Percentiles rank a stretch among this genome's conserved stretches.
These are phyloP conservation scores for Himantopus leucocephalus DNA, from an alignment of 2,113 vertebrate genomes.

Conservation along the genomic window DNA sequence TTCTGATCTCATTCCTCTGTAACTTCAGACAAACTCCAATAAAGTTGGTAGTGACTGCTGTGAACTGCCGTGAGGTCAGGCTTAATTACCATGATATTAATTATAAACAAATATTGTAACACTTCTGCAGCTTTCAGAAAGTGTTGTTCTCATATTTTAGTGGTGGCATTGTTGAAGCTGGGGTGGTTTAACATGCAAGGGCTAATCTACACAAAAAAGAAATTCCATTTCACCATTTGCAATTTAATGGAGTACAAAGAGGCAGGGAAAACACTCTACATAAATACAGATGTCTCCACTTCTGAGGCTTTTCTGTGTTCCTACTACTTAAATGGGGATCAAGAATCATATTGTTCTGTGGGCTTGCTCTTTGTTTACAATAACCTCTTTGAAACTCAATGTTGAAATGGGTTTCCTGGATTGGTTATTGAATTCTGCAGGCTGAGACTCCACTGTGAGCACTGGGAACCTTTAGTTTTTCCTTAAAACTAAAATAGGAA, in stretches of 20 bases:
- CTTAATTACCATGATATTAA: neutral
- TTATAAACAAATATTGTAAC: conserved; percentile 27
- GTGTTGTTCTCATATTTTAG: neutral
- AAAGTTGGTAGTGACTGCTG: neutral
- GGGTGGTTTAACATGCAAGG: neutral
- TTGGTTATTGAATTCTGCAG: conserved; percentile 27
- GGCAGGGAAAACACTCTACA: conserved; percentile 15
- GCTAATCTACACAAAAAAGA: conserved; percentile 41
- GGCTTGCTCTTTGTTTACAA: conserved; percentile 32
- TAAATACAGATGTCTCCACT: conserved; percentile 60
- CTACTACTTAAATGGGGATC: conserved; percentile 53
- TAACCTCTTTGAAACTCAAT: conserved; percentile 43
- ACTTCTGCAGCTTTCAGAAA: conserved; percentile 1
- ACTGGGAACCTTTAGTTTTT: neutral
- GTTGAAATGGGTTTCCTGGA: conserved; percentile 45
- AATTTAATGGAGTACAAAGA: conserved; percentile 51
- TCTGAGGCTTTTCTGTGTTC: conserved; percentile 51
- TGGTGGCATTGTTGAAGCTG: neutral
- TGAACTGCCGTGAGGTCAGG: neutral
- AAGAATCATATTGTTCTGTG: conserved; percentile 52
- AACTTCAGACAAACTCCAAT: neutral
- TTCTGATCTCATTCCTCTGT: neutral
- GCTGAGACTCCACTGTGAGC: neutral
- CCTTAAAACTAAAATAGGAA: neutral
- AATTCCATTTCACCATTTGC: conserved; percentile 44